A percentile compares a stretch with the other conserved stretches of the same genome.
These are phyloP conservation scores for Erebia ligea DNA, from an alignment of 2,888 invertebrate genomes.

Conservation along the genomic window DNA sequence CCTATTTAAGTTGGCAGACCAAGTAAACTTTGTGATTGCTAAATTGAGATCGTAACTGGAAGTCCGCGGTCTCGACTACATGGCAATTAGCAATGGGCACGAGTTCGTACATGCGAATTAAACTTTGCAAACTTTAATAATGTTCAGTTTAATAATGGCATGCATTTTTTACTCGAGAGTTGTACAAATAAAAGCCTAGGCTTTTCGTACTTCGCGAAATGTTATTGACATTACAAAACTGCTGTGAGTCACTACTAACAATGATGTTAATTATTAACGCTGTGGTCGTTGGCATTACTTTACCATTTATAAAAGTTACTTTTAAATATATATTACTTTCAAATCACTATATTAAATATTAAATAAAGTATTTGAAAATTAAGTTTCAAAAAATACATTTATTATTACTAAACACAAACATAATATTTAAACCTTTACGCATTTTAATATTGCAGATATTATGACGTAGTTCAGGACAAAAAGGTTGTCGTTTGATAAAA, in stretches of 20 bases:
- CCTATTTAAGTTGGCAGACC: slow-evolving; percentile 44
- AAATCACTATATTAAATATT: too few species aligned
- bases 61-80: slow-evolving; percentile 42
- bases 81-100: slow-evolving; percentile 43
- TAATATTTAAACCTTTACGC: background rate
- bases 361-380: background rate
- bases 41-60: slow-evolving; percentile 45
- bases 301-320: slow-evolving; percentile 2
- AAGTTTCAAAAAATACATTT: too few species aligned
- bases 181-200: slow-evolving; percentile 29
- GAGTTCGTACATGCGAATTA: slow-evolving; percentile 36
- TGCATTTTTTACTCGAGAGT: slow-evolving; percentile 30
- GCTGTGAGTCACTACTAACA: slow-evolving; percentile 34
- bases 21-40: slow-evolving; percentile 45
- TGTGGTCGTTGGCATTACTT: slow-evolving; percentile 30
- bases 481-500: too few species aligned
- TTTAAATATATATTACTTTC: background rate
- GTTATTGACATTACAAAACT: slow-evolving; percentile 37
- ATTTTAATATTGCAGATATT: background rate
- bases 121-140: slow-evolving; percentile 39
- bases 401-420: too few species aligned
- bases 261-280: slow-evolving; percentile 39
- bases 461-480: background rate
- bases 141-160: slow-evolving; percentile 17
- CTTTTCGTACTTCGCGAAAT: slow-evolving; percentile 25